Evolutionary conservation across 30 jellyfish, hydroid and myxozoan genomes (phyloP).

Genomic region (Nemopilema nomurai): DNA sequence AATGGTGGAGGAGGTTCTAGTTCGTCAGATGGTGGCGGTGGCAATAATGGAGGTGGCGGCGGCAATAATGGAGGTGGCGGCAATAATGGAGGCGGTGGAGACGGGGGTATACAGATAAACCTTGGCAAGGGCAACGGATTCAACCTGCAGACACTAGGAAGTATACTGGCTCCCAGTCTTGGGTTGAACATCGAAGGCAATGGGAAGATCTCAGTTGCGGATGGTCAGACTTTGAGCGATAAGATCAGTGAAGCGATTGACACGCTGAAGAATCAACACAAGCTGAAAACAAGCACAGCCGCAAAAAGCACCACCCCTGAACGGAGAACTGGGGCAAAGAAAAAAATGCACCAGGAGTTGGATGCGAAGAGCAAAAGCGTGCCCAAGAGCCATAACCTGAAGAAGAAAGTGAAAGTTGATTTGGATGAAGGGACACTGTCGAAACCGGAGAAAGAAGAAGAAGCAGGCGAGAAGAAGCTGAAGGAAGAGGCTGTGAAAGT

Average conservation of each 20-base stretch:
- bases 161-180: constrained; percentile 37
- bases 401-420: neutral
- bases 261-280: constrained; percentile 27
- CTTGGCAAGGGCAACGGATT: constrained; percentile 23
- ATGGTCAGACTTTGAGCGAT: constrained; percentile 33
- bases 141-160: constrained; percentile 46
- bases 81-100: constrained; percentile 8
- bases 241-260: constrained; percentile 46
- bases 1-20: constrained; percentile 1
- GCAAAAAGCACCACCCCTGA: constrained; percentile 54
- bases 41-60: constrained; percentile 21
- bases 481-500: neutral
- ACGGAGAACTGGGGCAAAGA: neutral
- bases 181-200: constrained; percentile 55
- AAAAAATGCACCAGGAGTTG: neutral
- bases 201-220: constrained; percentile 25
- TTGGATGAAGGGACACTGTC: neutral
- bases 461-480: neutral
- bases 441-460: neutral
- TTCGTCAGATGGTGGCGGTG: constrained; percentile 38
- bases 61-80: constrained; percentile 35
- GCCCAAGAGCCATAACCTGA: neutral
- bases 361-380: neutral
- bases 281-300: constrained; percentile 46
- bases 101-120: constrained; percentile 24